These are phyloP conservation scores for Chrysopilus asiliformis DNA, from an alignment of 2,888 invertebrate species.

Conservation along the genomic window DNA sequence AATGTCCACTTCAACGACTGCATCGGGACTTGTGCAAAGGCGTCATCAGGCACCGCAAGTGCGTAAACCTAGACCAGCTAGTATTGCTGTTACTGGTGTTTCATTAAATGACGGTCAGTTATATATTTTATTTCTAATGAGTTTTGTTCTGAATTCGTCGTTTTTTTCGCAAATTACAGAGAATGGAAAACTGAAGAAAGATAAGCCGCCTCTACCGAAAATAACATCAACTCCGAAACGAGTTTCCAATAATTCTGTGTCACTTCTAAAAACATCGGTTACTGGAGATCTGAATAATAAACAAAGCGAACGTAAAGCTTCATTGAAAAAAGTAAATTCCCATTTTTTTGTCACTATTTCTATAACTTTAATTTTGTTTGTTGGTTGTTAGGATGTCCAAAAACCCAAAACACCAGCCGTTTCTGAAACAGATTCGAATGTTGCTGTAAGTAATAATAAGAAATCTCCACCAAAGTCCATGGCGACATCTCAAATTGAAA, in stretches of 20 bases:
- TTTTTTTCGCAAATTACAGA: slow-evolving; percentile 1
- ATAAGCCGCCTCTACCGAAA: slow-evolving; percentile 40
- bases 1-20: slow-evolving; percentile 59
- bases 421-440: slow-evolving; percentile 7
- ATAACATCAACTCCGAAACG: slow-evolving; percentile 36
- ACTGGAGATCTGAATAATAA: slow-evolving; percentile 1
- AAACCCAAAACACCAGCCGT: slow-evolving; percentile 18
- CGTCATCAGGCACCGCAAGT: slow-evolving; percentile 44
- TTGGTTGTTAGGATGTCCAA: slow-evolving; percentile 16
- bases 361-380: background rate
- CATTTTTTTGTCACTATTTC: slow-evolving; percentile 13
- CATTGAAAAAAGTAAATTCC: slow-evolving; percentile 26
- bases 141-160: slow-evolving; percentile 18
- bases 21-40: slow-evolving; percentile 45
- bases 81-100: slow-evolving; percentile 75
- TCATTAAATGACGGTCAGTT: slow-evolving; percentile 40
- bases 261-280: slow-evolving; percentile 6
- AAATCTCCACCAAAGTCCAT: slow-evolving; percentile 4
- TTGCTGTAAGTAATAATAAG: too few species aligned
- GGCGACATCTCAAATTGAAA: slow-evolving; percentile 5
- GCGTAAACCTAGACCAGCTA: slow-evolving; percentile 63
- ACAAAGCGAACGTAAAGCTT: slow-evolving; percentile 25
- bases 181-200: slow-evolving; percentile 29
- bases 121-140: slow-evolving; percentile 13
- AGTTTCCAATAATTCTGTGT: slow-evolving; percentile 12